Base-by-base conservation (phyloP, 2,888 invertebrate species). In the Anorthoa munda region DNA sequence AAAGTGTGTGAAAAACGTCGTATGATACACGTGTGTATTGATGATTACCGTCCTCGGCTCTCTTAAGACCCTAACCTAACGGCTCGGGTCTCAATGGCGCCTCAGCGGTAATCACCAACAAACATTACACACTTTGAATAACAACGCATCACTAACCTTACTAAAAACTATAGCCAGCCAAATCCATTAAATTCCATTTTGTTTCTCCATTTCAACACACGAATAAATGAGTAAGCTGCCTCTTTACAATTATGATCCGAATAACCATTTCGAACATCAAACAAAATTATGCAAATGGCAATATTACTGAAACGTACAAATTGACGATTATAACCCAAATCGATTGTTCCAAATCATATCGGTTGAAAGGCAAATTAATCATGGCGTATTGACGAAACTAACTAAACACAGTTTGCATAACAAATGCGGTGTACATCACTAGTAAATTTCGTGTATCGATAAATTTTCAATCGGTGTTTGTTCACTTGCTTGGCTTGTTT, bases 291-390 rank as follows among this genome's bases (percentile, higher is more conserved):
- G 67, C 76, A 58, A 81, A 81, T 61, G 4, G 39, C 59, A 58
- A 67, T 67, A 66, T 50, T 69, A 60, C 23, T 26, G 71, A 61
- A 53, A 31, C 26, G 66, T 55, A 55, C 61, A 81, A 79, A 77
- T 72, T 46, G 70, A 68, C 60, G 60, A 65, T 70, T 81, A 66
- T 72, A 74, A 59, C 58, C 21, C 1, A 50, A 75, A 78, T 66
- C 66, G 75, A 73, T 70, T 79, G 60, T 68, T 66, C n/a, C 23
- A 66, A 79, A 82, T 82, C 68, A 71, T 79, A 82, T 79, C 61
- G 59, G 60, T 69, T 76, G 79, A 74, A 76, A 73, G 53, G 67
- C 68, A 72, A 76, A 82, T 82, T 79, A 79, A 79, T 82, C 79
- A 79, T 61, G 56, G 48, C 63, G 66, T 76, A 83, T 77, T 82